These are phyloP conservation scores for Jordanella pulchra DNA, from an alignment of 2,797 vertebrate genomes.

Conservation along the genomic window DNA sequence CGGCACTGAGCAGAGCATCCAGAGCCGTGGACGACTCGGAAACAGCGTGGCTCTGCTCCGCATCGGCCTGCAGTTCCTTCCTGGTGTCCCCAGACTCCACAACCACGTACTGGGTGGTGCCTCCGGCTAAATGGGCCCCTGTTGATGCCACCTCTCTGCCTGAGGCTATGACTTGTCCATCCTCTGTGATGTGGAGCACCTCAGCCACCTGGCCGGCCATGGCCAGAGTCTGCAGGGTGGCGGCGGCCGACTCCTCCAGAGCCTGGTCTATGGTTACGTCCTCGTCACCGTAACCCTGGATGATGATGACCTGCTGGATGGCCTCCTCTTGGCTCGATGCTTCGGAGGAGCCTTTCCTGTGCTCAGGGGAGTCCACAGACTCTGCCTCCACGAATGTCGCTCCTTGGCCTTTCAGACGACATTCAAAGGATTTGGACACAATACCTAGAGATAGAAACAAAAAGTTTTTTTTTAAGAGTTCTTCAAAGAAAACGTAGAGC, in stretches of 20 bases:
- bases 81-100: constrained; percentile 79
- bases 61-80: constrained; percentile 44
- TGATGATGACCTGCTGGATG: constrained; percentile 95
- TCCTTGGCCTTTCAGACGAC: constrained; percentile 95
- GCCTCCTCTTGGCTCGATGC: constrained; percentile 73
- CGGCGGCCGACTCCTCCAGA: constrained; percentile 92
- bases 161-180: constrained; percentile 89
- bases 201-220: constrained; percentile 94
- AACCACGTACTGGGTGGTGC: constrained; percentile 89
- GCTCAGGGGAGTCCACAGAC: constrained; percentile 48
- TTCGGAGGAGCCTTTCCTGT: constrained; percentile 40
- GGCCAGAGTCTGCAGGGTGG: constrained; percentile 93
- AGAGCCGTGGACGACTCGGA: constrained; percentile 87
- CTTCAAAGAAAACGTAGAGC: not conserved
- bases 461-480: constrained; percentile 7
- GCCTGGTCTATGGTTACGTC: constrained; percentile 87
- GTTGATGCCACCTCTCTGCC: constrained; percentile 74
- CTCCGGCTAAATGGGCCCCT: constrained; percentile 74
- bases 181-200: constrained; percentile 94
- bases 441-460: constrained; percentile 82
- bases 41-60: constrained; percentile 65
- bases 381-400: constrained; percentile 92
- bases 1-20: constrained; percentile 91
- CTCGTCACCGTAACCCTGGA: constrained; percentile 87
- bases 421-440: constrained; percentile 97